Percentiles rank a stretch among this genome's conserved stretches.
Conservation (phyloP, 2,888 invertebrate species). For the Anoplius nigerrimus region DNA sequence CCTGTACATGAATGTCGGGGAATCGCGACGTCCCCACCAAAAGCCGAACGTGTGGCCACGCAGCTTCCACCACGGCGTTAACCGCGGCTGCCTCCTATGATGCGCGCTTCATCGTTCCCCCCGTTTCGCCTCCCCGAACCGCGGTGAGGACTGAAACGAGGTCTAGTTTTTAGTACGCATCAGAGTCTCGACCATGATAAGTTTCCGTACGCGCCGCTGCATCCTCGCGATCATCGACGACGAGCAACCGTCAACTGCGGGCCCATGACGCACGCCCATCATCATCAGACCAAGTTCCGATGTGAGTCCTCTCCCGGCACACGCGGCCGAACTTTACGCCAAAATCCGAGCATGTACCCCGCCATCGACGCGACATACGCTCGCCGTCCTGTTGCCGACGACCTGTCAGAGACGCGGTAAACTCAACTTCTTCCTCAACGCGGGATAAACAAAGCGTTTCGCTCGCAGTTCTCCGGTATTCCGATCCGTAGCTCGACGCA, state of each 20-base stretch:
- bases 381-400: too few species aligned
- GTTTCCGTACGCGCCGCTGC: constrained; percentile 43
- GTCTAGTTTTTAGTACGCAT: constrained; percentile 69
- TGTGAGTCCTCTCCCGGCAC: constrained; percentile 56
- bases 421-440: too few species aligned
- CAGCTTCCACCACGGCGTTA: constrained; percentile 44
- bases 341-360: too few species aligned
- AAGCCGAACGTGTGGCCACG: constrained; percentile 34
- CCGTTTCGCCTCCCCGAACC: constrained; percentile 22
- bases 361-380: too few species aligned
- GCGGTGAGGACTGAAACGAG: constrained; percentile 59
- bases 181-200: constrained; percentile 62
- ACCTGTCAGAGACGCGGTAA: too few species aligned
- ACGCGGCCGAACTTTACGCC: neutral
- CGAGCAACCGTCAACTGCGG: constrained; percentile 11
- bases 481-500: too few species aligned
- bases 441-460: too few species aligned
- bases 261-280: constrained; percentile 56
- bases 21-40: constrained; percentile 32
- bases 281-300: constrained; percentile 65
- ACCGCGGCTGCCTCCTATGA: constrained; percentile 19
- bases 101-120: constrained; percentile 17
- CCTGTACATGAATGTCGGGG: too few species aligned
- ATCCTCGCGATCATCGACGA: constrained; percentile 5
- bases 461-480: too few species aligned